These are phyloP conservation scores for Meandrusa payeni DNA, from an alignment of 2,888 invertebrate genomes.

Conservation along the genomic window DNA sequence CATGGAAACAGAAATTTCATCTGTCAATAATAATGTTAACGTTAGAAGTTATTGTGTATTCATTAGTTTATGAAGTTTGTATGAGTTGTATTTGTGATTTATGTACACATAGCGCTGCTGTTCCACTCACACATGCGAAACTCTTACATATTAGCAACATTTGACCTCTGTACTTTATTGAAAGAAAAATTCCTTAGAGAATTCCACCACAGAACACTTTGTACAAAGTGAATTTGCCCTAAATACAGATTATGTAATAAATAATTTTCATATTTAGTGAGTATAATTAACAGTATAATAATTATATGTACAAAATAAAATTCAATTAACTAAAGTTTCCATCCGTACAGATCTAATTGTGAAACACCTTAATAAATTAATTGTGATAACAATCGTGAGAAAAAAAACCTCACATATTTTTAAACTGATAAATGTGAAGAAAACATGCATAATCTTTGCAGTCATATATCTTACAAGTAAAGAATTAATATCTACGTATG, in stretches of 20 bases:
- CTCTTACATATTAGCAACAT: conserved; percentile 9
- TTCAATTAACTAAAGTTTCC: conserved; percentile 1
- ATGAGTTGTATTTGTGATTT: too few relatives aligned
- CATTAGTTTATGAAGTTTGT: too few relatives aligned
- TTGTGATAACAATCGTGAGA: conserved; percentile 9
- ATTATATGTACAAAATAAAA: conserved; percentile 27
- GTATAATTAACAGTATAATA: conserved; percentile 17
- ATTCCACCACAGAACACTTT: not conserved
- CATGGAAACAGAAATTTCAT: too few relatives aligned
- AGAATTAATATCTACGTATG: conserved; percentile 12
- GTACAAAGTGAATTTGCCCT: conserved; percentile 12
- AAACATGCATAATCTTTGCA: too few relatives aligned
- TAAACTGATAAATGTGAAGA: too few relatives aligned
- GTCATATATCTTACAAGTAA: conserved; percentile 7
- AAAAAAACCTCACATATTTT: conserved; percentile 6
- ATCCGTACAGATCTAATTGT: conserved; percentile 12
- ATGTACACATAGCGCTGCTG: too few relatives aligned
- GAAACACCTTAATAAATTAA: conserved; percentile 8
- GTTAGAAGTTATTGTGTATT: too few relatives aligned
- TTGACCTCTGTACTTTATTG: conserved; percentile 16
- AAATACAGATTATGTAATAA: conserved; percentile 20
- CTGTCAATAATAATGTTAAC: too few relatives aligned
- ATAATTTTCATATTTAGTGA: conserved; percentile 21
- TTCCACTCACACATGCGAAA: not conserved
- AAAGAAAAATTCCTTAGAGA: conserved; percentile 1